These are phyloP conservation scores for Stenotaenia linearis DNA, from an alignment of 2,888 invertebrate species.

Conservation along the genomic window DNA sequence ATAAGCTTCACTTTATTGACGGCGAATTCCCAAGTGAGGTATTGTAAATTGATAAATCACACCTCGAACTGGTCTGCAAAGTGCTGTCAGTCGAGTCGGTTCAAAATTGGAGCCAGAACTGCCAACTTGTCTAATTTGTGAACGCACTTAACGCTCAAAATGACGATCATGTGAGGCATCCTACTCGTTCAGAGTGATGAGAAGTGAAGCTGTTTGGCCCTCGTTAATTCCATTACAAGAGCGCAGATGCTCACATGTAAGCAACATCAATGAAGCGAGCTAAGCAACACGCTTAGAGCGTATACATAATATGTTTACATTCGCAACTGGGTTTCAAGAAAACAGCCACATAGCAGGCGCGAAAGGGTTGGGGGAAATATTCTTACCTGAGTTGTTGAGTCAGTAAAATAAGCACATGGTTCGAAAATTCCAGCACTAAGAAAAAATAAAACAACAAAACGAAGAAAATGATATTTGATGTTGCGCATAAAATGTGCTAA, in stretches of 20 bases:
- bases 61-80: neutral
- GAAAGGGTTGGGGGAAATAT: neutral
- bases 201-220: neutral
- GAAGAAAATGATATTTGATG: neutral
- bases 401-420: neutral
- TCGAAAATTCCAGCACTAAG: constrained; percentile 13
- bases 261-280: neutral
- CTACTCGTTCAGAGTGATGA: neutral
- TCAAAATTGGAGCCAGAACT: neutral
- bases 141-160: neutral
- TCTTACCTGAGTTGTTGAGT: constrained; percentile 24
- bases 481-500: no score
- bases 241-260: neutral
- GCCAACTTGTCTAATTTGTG: neutral
- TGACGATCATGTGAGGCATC: neutral
- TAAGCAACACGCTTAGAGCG: neutral
- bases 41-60: neutral
- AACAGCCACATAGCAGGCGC: neutral
- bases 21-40: neutral
- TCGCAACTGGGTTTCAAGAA: neutral
- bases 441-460: neutral
- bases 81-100: neutral
- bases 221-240: neutral
- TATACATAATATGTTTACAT: neutral
- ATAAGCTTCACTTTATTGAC: neutral